Evolutionary conservation across 2,888 invertebrate genomes (phyloP).

Genomic region (Pterostichus niger): DNA sequence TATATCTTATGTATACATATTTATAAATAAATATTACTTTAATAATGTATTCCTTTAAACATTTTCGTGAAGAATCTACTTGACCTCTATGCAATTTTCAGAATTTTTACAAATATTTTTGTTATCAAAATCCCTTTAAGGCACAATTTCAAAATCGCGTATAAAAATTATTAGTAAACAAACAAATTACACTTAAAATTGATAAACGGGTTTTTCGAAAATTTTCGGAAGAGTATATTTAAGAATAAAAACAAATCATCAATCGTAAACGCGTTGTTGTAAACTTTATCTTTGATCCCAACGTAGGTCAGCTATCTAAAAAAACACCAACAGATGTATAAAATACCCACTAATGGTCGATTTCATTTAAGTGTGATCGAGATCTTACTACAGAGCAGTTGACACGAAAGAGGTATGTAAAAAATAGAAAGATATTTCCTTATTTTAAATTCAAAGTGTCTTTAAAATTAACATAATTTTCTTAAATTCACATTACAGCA

Average conservation of each 20-base stretch:
- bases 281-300: constrained; percentile 39
- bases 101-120: background rate
- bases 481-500: too few species aligned
- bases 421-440: background rate
- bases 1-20: too few species aligned
- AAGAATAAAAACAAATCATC: constrained; percentile 3
- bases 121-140: background rate
- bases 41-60: background rate
- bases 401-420: background rate
- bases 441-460: too few species aligned
- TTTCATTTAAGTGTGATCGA: constrained; percentile 30
- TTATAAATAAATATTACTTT: too few species aligned
- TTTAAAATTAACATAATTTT: too few species aligned
- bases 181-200: constrained; percentile 17
- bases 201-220: constrained; percentile 48
- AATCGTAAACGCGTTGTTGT: background rate
- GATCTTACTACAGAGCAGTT: background rate
- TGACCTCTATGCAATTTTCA: background rate
- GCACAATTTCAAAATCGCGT: background rate
- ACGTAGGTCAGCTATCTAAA: constrained; percentile 30
- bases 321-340: constrained; percentile 31
- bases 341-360: background rate
- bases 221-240: constrained; percentile 47
- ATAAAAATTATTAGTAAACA: constrained; percentile 19
- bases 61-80: background rate